Evolutionary conservation across 2,888 invertebrate genomes (phyloP).

Genomic region (Carabus problematicus): DNA sequence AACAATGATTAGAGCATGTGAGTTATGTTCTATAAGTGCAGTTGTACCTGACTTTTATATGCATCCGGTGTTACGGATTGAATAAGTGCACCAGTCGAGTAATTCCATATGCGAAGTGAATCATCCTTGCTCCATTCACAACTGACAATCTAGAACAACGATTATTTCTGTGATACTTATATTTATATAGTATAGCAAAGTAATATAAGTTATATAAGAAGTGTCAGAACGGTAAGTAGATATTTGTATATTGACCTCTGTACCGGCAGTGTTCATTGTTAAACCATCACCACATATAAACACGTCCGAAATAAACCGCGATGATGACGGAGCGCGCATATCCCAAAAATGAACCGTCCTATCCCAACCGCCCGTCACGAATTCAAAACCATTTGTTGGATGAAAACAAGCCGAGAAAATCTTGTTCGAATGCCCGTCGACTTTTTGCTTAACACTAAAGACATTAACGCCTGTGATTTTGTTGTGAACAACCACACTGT

Average conservation of each 20-base stretch:
- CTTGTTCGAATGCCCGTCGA: conserved; percentile 70
- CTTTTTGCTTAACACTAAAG: conserved; percentile 46
- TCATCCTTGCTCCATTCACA: conserved; percentile 71
- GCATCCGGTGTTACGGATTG: conserved; percentile 66
- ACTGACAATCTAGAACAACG: conserved; percentile 64
- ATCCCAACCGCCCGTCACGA: conserved; percentile 75
- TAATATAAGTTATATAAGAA: background rate
- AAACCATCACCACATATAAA: conserved; percentile 73
- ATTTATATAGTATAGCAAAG: background rate
- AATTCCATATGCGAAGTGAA: conserved; percentile 71
- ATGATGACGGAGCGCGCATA: conserved; percentile 67
- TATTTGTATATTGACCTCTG: conserved; percentile 61
- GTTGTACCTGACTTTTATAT: conserved; percentile 50
- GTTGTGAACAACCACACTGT: no score
- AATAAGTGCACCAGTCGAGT: conserved; percentile 69
- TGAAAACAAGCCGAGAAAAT: conserved; percentile 72
- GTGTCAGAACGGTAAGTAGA: no score
- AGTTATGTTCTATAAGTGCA: conserved; percentile 38
- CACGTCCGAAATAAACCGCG: conserved; percentile 65
- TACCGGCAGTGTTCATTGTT: conserved; percentile 69
- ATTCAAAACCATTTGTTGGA: conserved; percentile 69
- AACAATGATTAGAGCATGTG: conserved; percentile 46
- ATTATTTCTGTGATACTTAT: background rate
- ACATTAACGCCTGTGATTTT: background rate
- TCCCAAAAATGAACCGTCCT: conserved; percentile 73